Evolutionary conservation across 1,140 invertebrate species (phyloP).

Genomic region (Drosophila bipectinata): DNA sequence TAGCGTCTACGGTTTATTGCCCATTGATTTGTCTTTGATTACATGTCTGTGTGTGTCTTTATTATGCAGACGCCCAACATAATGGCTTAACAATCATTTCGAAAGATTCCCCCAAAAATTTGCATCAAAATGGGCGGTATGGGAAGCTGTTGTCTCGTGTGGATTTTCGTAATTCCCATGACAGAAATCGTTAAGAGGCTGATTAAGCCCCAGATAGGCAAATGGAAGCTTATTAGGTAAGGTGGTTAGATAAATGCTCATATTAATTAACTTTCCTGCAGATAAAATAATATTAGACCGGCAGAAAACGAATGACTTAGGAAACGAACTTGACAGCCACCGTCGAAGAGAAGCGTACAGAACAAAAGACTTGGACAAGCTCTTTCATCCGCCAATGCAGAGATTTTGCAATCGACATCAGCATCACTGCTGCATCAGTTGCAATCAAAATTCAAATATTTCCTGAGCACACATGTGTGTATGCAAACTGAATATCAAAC

Average conservation of each 20-base stretch:
- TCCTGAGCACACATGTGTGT: slow-evolving; percentile 28
- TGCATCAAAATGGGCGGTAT: slow-evolving; percentile 65
- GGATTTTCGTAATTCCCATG: slow-evolving; percentile 46
- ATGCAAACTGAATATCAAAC: slow-evolving; percentile 59
- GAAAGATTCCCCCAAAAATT: slow-evolving; percentile 56
- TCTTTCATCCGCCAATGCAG: slow-evolving; percentile 37
- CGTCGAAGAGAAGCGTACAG: slow-evolving; percentile 13
- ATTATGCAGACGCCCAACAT: slow-evolving; percentile 38
- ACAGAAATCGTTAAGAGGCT: slow-evolving; percentile 37
- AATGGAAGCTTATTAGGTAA: slow-evolving; percentile 15
- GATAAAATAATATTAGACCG: neutral
- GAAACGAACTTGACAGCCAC: slow-evolving; percentile 66
- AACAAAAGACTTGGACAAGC: slow-evolving; percentile 54
- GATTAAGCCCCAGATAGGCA: slow-evolving; percentile 24
- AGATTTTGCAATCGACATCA: slow-evolving; percentile 60
- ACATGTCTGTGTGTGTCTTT: slow-evolving; percentile 23
- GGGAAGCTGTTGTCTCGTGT: slow-evolving; percentile 39
- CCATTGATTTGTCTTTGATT: slow-evolving; percentile 59
- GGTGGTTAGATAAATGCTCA: neutral
- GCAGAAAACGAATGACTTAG: slow-evolving; percentile 64
- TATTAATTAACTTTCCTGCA: neutral
- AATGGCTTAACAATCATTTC: slow-evolving; percentile 37
- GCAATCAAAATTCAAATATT: slow-evolving; percentile 72
- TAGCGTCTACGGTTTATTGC: slow-evolving; percentile 40
- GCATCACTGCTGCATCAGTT: slow-evolving; percentile 24